Conservation (phyloP, 2,888 invertebrate species). For the Apodemia zela region DNA sequence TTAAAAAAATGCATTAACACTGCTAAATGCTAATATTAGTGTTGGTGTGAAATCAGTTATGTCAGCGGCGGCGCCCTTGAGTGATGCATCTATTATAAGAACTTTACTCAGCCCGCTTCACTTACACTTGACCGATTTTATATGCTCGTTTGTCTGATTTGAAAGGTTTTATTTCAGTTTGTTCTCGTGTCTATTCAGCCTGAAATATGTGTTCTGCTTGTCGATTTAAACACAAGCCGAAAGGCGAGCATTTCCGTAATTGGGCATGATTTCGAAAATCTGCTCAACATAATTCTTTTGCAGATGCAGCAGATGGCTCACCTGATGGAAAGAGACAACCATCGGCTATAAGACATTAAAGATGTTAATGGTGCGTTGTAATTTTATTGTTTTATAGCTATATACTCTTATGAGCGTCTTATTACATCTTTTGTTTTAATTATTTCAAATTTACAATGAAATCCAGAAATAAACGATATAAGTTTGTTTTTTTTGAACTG, state of each 20-base stretch:
- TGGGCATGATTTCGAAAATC: too few relatives aligned
- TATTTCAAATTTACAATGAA: too few relatives aligned
- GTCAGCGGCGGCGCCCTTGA: constrained; percentile 1
- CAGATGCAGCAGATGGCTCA: too few relatives aligned
- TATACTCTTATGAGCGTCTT: too few relatives aligned
- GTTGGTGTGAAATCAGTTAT: neutral
- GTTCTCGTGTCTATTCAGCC: neutral
- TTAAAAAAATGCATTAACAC: neutral
- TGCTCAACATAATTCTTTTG: too few relatives aligned
- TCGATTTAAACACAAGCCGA: neutral
- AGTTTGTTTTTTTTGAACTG: too few relatives aligned
- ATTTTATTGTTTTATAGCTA: too few relatives aligned
- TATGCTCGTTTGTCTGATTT: neutral
- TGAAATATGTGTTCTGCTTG: neutral
- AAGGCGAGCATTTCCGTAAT: neutral
- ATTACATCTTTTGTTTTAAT: too few relatives aligned
- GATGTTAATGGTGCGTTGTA: too few relatives aligned
- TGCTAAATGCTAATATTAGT: neutral
- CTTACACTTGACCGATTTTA: constrained; percentile 9
- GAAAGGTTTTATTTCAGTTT: neutral
- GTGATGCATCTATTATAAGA: constrained; percentile 10
- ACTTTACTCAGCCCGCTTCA: neutral
- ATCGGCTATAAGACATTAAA: too few relatives aligned
- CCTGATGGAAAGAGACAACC: too few relatives aligned
- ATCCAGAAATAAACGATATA: too few relatives aligned